Base-by-base conservation (phyloP, 2,797 vertebrate species). In the Sebastes steindachneri region DNA sequence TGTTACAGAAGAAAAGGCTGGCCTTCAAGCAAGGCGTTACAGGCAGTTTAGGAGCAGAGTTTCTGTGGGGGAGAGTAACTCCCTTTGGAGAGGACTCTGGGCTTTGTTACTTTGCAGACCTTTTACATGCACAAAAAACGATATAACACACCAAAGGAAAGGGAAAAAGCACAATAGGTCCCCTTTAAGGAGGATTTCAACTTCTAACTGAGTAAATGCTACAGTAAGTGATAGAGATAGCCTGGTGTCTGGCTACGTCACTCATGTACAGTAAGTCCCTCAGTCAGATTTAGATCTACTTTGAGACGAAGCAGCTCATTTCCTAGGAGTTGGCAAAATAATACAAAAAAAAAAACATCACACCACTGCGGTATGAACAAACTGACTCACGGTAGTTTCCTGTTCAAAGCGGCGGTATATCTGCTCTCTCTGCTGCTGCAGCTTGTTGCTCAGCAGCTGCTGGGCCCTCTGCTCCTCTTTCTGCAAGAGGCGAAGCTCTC, bases 401-500 rank as follows among this genome's bases (percentile, higher is more conserved):
- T 99, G 98, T 88, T 99, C 98, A 92, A 99, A 99, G 87, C 99
- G 98, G 7, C 97, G 95, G 95, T 94, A 97, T 93, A 98, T 98
- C 84, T 99, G 98, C 79, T 99, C 99, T 85, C 96, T 94, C 87
- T 99, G 99, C 80, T 99, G 98, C 88, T 97, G 94, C 72, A 99
- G 95, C 90, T 99, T 99, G 93, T 98, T 97, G 83, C 97, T 99
- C 79, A 99, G 98, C 86, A 97, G 96, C 87, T 99, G 98, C 53
- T 99, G 99, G 33, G 98, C 97, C 93, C 97, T 96, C 87, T 99
- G 99, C 94, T 99, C 99, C 93, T 99, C 99, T 80, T 99, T 99
- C 88, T 99, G 99, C 79, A 99, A 96, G 79, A 99, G 95, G 67
- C 99, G 96, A 79, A 99, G 95, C 92, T 99, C 99, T 84, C 99